Percentiles rank a stretch among this genome's conserved stretches.
phyloP scores from a whole-genome alignment of 2,113 vertebrate species.

The Galeopterus variegatus region DNA sequence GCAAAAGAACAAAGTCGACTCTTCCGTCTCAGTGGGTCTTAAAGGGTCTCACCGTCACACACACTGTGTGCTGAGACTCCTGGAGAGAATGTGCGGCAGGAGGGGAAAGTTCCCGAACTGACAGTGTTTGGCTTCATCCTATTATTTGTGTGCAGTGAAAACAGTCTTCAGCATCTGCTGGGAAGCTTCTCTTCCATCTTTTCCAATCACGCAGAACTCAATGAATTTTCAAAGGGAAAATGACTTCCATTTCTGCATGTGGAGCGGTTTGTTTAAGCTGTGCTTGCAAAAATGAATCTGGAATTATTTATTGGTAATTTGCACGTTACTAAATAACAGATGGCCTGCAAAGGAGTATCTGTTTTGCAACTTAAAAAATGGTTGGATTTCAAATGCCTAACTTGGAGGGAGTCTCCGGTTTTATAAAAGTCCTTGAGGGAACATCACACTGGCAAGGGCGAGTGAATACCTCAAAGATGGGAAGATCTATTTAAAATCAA shows the following conservation, averaged over 20 bases:
- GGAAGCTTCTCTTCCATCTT: conserved; percentile 28
- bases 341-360: conserved; percentile 82
- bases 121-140: conserved; percentile 9
- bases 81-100: not conserved
- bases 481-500: not conserved
- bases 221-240: conserved; percentile 79
- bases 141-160: conserved; percentile 40
- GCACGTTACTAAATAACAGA: conserved; percentile 88
- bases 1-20: conserved; percentile 59
- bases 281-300: conserved; percentile 86
- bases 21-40: not conserved
- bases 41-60: not conserved
- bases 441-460: not conserved
- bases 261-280: conserved; percentile 84
- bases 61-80: not conserved
- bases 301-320: conserved; percentile 89
- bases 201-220: conserved; percentile 58
- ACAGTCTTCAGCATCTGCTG: conserved; percentile 48
- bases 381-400: conserved; percentile 70
- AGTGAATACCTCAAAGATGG: not conserved
- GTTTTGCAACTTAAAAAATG: conserved; percentile 78
- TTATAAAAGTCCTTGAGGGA: conserved; percentile 52
- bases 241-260: conserved; percentile 74
- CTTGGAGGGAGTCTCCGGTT: conserved; percentile 34
- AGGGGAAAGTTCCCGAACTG: conserved; percentile 21